A percentile compares a stretch with the other conserved stretches of the same genome.
Conservation (phyloP, 2,797 vertebrate species). For the Betta splendens region DNA sequence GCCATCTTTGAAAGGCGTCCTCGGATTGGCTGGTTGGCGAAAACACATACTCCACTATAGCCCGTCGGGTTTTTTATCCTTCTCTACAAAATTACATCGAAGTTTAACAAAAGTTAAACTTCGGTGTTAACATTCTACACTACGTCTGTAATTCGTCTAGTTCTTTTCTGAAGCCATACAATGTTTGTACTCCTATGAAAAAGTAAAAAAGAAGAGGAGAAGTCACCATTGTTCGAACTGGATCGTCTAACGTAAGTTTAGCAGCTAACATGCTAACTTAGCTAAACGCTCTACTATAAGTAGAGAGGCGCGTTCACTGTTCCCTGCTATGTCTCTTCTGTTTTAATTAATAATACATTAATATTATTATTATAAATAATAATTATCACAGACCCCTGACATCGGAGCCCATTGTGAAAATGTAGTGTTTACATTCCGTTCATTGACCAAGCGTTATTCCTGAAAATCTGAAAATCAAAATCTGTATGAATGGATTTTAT, state of each 20-base stretch:
- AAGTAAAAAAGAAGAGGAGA: constrained; percentile 37
- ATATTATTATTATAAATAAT: background rate
- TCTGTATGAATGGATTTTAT: constrained; percentile 2
- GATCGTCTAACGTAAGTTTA: constrained; percentile 78
- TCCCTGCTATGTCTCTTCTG: background rate
- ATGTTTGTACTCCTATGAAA: constrained; percentile 27
- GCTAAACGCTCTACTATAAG: constrained; percentile 27
- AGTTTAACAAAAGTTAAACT: constrained; percentile 49
- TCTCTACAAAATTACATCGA: constrained; percentile 36
- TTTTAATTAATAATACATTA: background rate
- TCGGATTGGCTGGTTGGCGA: constrained; percentile 66
- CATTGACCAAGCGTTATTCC: background rate
- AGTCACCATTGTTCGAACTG: constrained; percentile 75
- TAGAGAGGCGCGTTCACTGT: background rate
- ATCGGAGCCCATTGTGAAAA: background rate
- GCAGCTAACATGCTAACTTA: constrained; percentile 60
- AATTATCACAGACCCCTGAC: background rate
- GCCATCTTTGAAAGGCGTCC: constrained; percentile 75
- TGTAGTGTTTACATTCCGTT: background rate
- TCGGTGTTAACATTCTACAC: rapidly evolving
- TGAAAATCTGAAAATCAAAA: background rate
- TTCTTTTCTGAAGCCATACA: background rate
- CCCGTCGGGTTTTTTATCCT: constrained; percentile 4
- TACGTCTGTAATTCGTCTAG: rapidly evolving
- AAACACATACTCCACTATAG: constrained; percentile 36